A percentile compares a stretch with the other conserved stretches of the same genome.
phyloP scores from a whole-genome alignment of 2,113 vertebrate species.

The Potamarius usumacintae region DNA sequence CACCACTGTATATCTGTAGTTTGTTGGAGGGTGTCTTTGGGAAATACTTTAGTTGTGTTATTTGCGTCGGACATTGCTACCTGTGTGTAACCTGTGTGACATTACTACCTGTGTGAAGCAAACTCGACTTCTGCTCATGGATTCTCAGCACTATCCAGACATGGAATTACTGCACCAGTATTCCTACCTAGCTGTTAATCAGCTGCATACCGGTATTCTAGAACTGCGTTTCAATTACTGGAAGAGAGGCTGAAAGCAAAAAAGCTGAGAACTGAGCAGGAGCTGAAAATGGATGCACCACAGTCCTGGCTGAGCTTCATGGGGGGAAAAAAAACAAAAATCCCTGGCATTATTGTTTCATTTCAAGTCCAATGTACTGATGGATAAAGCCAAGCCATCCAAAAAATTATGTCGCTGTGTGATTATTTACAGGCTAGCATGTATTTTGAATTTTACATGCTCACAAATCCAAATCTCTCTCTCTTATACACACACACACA shows the following conservation, averaged over 20 bases:
- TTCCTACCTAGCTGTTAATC: not conserved
- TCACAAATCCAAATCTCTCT: not conserved
- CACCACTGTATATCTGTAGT: not conserved
- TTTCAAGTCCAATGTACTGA: constrained; percentile 7
- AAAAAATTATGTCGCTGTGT: not conserved
- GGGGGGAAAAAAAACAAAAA: not conserved
- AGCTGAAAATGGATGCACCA: not conserved
- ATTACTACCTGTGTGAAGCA: not conserved
- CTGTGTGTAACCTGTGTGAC: not conserved
- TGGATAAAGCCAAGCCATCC: not conserved
- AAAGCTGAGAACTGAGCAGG: not conserved
- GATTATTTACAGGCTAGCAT: not conserved
- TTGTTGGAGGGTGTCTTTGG: not conserved
- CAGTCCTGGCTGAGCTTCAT: not conserved
- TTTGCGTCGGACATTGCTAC: too few species aligned
- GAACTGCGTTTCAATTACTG: not conserved
- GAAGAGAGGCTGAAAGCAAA: not conserved
- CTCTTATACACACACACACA: not conserved
- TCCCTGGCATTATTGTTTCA: not conserved
- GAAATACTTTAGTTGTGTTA: not conserved
- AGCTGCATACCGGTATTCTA: not conserved
- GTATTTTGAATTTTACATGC: not conserved
- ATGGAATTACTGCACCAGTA: not conserved
- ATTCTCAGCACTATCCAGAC: not conserved
- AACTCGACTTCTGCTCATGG: not conserved